Evolutionary conservation across 2,113 vertebrate genomes (phyloP).

Genomic region (Eleginops maclovinus): DNA sequence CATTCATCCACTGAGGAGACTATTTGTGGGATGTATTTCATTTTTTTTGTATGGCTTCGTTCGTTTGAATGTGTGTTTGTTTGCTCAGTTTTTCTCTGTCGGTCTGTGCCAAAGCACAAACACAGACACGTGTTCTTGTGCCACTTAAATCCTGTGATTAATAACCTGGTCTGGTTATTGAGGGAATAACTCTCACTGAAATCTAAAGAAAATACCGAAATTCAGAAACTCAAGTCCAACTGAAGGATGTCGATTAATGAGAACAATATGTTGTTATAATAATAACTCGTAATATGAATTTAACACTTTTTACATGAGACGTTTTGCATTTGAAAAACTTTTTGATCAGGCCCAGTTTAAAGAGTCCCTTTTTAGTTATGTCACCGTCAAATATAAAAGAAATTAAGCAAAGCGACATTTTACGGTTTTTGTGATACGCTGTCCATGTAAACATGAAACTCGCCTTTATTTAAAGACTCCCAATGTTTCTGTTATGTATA

Average conservation of each 20-base stretch:
- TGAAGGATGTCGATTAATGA: conserved; percentile 32
- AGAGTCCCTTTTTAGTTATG: not conserved
- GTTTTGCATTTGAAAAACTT: conserved; percentile 36
- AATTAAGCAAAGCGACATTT: conserved; percentile 35
- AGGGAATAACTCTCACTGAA: conserved; percentile 41
- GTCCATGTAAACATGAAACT: conserved; percentile 1
- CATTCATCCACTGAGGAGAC: conserved; percentile 78
- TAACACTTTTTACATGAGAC: not conserved
- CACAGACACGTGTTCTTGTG: conserved; percentile 75
- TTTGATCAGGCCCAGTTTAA: conserved; percentile 21
- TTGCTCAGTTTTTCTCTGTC: conserved; percentile 78
- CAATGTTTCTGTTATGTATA: not conserved
- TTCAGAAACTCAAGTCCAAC: conserved; percentile 60
- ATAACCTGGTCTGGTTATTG: conserved; percentile 53
- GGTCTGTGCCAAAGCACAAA: conserved; percentile 88
- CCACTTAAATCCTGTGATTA: conserved; percentile 76
- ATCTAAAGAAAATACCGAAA: conserved; percentile 32
- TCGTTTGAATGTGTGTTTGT: conserved; percentile 78
- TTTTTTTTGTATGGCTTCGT: conserved; percentile 68
- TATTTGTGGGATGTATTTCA: conserved; percentile 91
- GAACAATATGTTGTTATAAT: conserved; percentile 7
- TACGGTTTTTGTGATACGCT: not conserved
- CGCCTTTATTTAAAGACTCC: conserved; percentile 17
- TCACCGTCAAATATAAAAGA: conserved; percentile 4
- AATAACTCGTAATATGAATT: not conserved